Evolutionary conservation across 2,888 invertebrate species (phyloP), one percentile per base, ranked within the genome.

Genomic region (Epiblema foenella): DNA sequence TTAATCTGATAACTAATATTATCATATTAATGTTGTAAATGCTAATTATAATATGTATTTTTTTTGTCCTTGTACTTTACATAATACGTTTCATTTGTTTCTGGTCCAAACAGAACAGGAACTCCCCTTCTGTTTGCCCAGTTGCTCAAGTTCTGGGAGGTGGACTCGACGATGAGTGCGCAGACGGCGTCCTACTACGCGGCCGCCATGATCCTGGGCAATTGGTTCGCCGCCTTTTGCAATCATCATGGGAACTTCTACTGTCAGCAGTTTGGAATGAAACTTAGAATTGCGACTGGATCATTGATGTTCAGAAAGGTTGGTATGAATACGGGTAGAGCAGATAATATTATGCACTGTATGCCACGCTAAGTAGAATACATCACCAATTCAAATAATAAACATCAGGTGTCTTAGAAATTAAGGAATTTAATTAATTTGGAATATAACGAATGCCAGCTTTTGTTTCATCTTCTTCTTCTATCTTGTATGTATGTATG

Each of bases 241-340:
- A 95, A 95, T 78, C 97, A 97, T 85, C 97, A 96, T 0, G 96
- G 95, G 75, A 95, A 95, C 84, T 94, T 96, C 79, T 95, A 93
- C 57, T 91, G 94, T 39, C 93, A 94, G 78, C 95, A 96, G 79
- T 93, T 95, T 15, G 97, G 97, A 46, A 96, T 97, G 96, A 94
- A 95, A 81, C 89, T 97, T 49, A 91, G 97, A 75, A 92, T 97
- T 0, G 96, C 97, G 0, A 95, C 95, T 69, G 95, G 96, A 78
- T 95, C 96, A 0, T 85, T 97, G 1, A 94, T 97, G 83, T 97
- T 96, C 81, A 94, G 96, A 88, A 97, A 97, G 94, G 97, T 71
- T 24, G 0, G 71, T 42, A 46, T 37, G n/a, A 46, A n/a, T 46
- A 46, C 4, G 4, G 5, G 42, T 7, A 42, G 42, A 11, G 12